Base-by-base conservation (phyloP, 2,113 vertebrate genomes). In the Austrofundulus limnaeus region DNA sequence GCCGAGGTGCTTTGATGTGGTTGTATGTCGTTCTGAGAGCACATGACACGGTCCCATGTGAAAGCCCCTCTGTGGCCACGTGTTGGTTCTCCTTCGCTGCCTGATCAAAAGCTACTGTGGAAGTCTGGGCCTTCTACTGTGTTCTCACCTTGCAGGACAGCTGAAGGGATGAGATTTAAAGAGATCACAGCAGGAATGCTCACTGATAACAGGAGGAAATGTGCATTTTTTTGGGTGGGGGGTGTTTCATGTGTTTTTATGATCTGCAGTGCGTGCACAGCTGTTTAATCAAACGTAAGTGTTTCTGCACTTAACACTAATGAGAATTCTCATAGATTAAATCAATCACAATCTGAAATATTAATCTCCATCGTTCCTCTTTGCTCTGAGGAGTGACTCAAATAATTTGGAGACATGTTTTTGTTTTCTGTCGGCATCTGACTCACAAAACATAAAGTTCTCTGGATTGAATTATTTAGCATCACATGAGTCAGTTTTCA, bases 31-130 rank as follows among this genome's bases (percentile, higher is more conserved):
- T 58, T 82, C 24, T 42, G 53, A 24, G 66, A 67, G 52, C 72
- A 82, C 78, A 78, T 84, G 70, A 80, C 43, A 62, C 68, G 63
- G 65, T 71, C 74, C 72, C 80, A 43, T 57, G 75, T 69, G 80
- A 79, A 69, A 70, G 75, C 66, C 42, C 61, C 59, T 61, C 25
- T 58, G 4, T 46, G 24, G 67, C 54, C 77, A 78, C 60, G 72
- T 83, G 85, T 70, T 70, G 77, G 69, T 73, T 39, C 24, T 37
- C 24, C 31, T 51, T 45, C 64, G 17, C 43, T 6, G 61, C 21
- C 55, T 77, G 78, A 76, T 82, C 46, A 76, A 65, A 71, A 41
- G 67, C 73, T n/a, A 28, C 62, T 31, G 50, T 48, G 66, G 73
- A 66, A 61, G 72, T 62, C 68, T 58, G 66, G 19, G 5, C 48